These are phyloP conservation scores for Syrphus vitripennis DNA, from an alignment of 2,888 invertebrate species.

Conservation along the genomic window DNA sequence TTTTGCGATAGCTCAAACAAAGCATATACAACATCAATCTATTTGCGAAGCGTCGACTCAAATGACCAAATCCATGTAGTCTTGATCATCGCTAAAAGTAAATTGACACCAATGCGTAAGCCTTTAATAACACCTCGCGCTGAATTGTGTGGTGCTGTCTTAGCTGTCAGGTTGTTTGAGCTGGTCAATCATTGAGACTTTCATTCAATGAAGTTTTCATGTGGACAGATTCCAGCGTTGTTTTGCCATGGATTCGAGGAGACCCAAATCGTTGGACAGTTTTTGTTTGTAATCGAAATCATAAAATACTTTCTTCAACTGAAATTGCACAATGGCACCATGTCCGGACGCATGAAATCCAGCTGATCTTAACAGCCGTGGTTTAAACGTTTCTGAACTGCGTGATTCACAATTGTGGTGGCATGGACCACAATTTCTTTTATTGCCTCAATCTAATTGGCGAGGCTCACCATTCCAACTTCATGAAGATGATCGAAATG, in stretches of 20 bases:
- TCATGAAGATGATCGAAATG: background rate
- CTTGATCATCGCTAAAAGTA: background rate
- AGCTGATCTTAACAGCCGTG: slow-evolving; percentile 14
- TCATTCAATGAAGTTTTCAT: background rate
- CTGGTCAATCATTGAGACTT: background rate
- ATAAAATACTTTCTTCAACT: background rate
- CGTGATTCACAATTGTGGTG: slow-evolving; percentile 5
- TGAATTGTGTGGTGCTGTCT: background rate
- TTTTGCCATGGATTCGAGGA: background rate
- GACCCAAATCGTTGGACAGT: background rate
- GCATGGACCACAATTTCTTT: slow-evolving; percentile 18
- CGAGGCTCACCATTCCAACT: background rate
- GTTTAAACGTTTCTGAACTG: background rate
- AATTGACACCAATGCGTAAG: background rate
- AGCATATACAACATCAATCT: background rate
- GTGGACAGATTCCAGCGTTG: background rate
- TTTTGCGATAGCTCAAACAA: background rate
- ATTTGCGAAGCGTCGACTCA: background rate
- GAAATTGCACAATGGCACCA: slow-evolving; percentile 7
- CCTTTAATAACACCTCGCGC: background rate
- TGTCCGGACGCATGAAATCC: background rate
- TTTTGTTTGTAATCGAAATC: background rate
- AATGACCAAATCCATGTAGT: background rate
- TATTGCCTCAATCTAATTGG: background rate
- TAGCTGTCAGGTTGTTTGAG: background rate